Evolutionary conservation across 2,888 invertebrate species (phyloP).

Genomic region (Patella caerulea): DNA sequence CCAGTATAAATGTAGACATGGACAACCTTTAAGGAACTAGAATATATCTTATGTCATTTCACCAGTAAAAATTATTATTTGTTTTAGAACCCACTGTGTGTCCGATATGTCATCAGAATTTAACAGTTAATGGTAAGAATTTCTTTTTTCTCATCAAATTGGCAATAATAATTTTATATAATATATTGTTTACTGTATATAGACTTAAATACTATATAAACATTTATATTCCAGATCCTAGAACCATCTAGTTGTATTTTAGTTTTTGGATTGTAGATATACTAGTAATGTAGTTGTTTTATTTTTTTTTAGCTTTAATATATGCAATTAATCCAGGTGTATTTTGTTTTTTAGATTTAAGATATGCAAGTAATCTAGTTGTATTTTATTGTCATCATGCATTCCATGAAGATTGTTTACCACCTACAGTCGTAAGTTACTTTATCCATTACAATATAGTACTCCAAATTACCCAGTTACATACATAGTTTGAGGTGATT

Average conservation of each 20-base stretch:
- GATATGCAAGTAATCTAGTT: conserved; percentile 80
- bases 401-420: conserved; percentile 89
- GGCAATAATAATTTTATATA: background rate
- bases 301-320: background rate
- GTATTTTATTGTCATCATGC: conserved; percentile 91
- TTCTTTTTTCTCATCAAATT: background rate
- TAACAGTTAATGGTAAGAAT: conserved; percentile 79
- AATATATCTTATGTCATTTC: background rate
- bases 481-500: too few relatives aligned
- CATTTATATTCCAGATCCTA: too few relatives aligned
- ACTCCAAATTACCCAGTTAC: too few relatives aligned
- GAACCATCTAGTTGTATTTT: too few relatives aligned
- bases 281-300: background rate
- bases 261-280: too few relatives aligned
- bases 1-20: too few relatives aligned
- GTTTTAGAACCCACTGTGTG: conserved; percentile 83
- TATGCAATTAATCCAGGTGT: background rate
- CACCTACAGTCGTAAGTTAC: conserved; percentile 68
- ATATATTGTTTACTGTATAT: too few relatives aligned
- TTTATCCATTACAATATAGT: too few relatives aligned
- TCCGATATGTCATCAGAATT: conserved; percentile 83
- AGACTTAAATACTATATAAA: too few relatives aligned
- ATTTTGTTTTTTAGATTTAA: conserved; percentile 75
- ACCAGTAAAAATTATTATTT: conserved; percentile 21
- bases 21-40: too few relatives aligned